Conservation (phyloP, 1,140 invertebrate genomes). For the Temnothorax longispinosus region DNA sequence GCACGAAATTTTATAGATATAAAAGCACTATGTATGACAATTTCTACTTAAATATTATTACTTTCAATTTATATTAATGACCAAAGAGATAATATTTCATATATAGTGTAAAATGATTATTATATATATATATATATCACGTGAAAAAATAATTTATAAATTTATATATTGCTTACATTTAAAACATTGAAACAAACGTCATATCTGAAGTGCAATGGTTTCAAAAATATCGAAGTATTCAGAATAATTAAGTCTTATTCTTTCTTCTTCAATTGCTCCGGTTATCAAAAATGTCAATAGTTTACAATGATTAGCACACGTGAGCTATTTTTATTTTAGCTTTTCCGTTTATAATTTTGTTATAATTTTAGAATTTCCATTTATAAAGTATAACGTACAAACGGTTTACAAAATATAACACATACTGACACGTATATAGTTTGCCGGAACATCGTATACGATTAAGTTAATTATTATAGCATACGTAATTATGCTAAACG, state of each 20-base stretch:
- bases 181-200: not conserved
- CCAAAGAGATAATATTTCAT: not conserved
- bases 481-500: conserved; percentile 8
- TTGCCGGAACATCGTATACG: conserved; percentile 1
- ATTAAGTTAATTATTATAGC: conserved; percentile 13
- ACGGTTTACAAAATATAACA: not conserved
- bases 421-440: not conserved
- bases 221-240: not conserved
- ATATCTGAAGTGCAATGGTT: not conserved
- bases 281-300: not conserved
- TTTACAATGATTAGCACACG: not conserved
- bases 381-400: not conserved
- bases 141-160: not conserved
- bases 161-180: not conserved
- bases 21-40: not conserved
- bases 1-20: not conserved
- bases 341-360: not conserved
- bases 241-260: no score
- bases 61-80: not conserved
- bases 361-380: not conserved
- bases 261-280: not conserved
- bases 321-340: not conserved
- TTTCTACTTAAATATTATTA: conserved; percentile 13
- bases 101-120: not conserved
- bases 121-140: not conserved